Conservation (phyloP, 2,113 vertebrate genomes). For the Halichoeres trimaculatus region DNA sequence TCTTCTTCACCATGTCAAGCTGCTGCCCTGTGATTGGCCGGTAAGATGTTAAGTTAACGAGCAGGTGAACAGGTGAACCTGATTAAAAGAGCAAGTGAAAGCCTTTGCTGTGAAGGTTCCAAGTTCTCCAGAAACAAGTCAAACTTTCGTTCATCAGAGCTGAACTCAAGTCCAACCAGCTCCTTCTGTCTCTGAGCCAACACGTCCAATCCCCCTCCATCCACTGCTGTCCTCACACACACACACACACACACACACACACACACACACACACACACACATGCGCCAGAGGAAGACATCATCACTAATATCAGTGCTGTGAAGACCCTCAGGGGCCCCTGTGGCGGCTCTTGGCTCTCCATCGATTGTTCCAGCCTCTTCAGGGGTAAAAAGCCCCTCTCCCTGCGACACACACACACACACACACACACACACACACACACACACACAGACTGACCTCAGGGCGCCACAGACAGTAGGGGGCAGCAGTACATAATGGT, state of each 20-base stretch:
- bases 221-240: constrained; percentile 30
- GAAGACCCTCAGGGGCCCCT: constrained; percentile 54
- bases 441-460: constrained; percentile 70
- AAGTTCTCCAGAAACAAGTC: too few relatives aligned
- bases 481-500: constrained; percentile 83
- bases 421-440: constrained; percentile 38
- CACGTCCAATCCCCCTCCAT: constrained; percentile 45
- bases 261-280: constrained; percentile 15
- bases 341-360: constrained; percentile 54
- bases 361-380: constrained; percentile 72
- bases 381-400: constrained; percentile 73
- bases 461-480: constrained; percentile 77
- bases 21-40: too few relatives aligned
- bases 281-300: constrained; percentile 64
- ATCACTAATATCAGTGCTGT: constrained; percentile 71
- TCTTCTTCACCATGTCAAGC: too few relatives aligned
- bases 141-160: too few relatives aligned
- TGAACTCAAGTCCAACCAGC: too few relatives aligned
- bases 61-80: too few relatives aligned
- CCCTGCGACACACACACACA: constrained; percentile 34
- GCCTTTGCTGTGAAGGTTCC: too few relatives aligned
- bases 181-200: neutral
- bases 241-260: constrained; percentile 1
- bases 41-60: too few relatives aligned
- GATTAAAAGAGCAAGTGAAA: too few relatives aligned